Conservation (phyloP, 2,888 invertebrate species). For the Mycalesis mineus region DNA sequence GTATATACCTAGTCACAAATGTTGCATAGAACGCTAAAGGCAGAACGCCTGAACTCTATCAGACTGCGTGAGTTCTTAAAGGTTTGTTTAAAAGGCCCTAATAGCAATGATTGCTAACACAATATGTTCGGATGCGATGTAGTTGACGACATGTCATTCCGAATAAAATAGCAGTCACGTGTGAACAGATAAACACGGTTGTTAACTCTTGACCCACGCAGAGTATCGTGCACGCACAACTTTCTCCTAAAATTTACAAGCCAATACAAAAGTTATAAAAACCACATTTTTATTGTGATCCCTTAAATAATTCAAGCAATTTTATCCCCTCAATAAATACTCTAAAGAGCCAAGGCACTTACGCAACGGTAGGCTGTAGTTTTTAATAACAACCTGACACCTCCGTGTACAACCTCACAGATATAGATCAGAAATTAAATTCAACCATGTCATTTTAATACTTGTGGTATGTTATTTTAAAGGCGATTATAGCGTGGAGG, state of each 20-base stretch:
- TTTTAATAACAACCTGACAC: constrained; percentile 16
- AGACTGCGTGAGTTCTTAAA: too few relatives aligned
- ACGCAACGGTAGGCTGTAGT: constrained; percentile 9
- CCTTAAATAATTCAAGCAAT: not conserved
- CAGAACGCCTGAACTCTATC: too few relatives aligned
- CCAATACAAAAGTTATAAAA: not conserved
- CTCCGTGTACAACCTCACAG: not conserved
- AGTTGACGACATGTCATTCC: too few relatives aligned
- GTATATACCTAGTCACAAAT: too few relatives aligned
- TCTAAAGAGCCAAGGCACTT: not conserved
- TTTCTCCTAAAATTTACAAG: not conserved
- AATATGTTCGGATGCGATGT: too few relatives aligned
- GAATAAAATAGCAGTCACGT: not conserved
- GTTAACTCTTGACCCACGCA: not conserved
- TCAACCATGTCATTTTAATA: not conserved
- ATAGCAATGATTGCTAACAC: too few relatives aligned
- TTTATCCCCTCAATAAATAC: constrained; percentile 4
- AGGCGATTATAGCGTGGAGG: not conserved
- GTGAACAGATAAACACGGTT: not conserved
- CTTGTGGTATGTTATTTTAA: not conserved
- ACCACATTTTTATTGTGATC: not conserved
- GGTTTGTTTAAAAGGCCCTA: too few relatives aligned
- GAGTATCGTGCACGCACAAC: not conserved
- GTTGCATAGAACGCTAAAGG: too few relatives aligned
- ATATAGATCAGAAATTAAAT: not conserved